Percentiles rank a stretch among this genome's conserved stretches.
phyloP scores from a whole-genome alignment of 2,797 vertebrate species.

The Phrynocephalus guinanensis region DNA sequence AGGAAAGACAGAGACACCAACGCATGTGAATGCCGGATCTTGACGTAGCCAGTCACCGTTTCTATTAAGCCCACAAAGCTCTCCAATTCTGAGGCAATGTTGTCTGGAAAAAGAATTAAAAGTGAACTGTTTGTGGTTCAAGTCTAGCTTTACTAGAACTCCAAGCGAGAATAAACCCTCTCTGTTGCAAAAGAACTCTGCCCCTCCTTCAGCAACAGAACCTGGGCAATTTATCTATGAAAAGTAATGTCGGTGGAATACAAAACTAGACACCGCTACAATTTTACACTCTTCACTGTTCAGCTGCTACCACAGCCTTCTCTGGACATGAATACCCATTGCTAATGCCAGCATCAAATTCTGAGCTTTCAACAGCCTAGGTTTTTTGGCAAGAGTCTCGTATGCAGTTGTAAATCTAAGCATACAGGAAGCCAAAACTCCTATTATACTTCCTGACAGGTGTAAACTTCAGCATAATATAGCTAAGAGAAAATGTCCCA shows the following conservation, averaged over 20 bases:
- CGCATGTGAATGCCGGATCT: constrained; percentile 95
- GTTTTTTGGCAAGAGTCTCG: constrained; percentile 42
- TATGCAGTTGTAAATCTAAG: constrained; percentile 43
- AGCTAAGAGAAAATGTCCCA: constrained; percentile 8
- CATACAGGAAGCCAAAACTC: constrained; percentile 27
- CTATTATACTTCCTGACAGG: constrained; percentile 5
- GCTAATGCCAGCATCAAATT: constrained; percentile 55
- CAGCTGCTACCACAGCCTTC: constrained; percentile 5
- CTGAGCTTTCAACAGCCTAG: constrained; percentile 44
- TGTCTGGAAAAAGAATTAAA: constrained; percentile 79
- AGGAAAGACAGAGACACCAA: constrained; percentile 95
- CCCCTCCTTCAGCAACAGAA: constrained; percentile 33
- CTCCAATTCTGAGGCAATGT: constrained; percentile 97
- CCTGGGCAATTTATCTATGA: background rate
- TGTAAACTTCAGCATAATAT: constrained; percentile 36
- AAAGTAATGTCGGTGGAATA: constrained; percentile 19
- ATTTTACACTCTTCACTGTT: constrained; percentile 55
- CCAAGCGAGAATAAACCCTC: background rate
- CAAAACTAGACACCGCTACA: constrained; percentile 53
- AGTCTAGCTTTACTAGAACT: background rate
- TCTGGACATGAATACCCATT: constrained; percentile 43
- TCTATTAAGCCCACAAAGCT: constrained; percentile 97
- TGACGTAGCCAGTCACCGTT: constrained; percentile 94
- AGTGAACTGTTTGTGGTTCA: constrained; percentile 1
- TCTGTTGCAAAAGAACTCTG: constrained; percentile 8